Conservation (phyloP, 2,797 vertebrate genomes). For the Triplophysa bombifrons region DNA sequence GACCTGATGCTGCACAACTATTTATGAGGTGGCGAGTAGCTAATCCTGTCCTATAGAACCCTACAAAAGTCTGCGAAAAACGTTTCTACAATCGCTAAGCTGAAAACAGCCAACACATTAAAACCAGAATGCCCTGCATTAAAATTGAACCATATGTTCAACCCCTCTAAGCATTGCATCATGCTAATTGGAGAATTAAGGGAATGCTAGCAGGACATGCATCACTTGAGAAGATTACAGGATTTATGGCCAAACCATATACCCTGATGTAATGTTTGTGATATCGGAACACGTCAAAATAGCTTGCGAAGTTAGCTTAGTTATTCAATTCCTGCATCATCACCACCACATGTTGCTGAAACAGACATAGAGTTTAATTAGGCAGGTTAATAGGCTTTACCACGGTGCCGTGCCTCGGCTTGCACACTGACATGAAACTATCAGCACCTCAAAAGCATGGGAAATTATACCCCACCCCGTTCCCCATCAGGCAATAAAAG, state of each 20-base stretch:
- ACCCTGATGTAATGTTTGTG: conserved; percentile 8
- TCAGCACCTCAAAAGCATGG: conserved; percentile 68
- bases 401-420: conserved; percentile 66
- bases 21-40: conserved; percentile 27
- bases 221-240: conserved; percentile 41
- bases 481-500: conserved; percentile 71
- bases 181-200: conserved; percentile 44
- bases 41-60: conserved; percentile 40
- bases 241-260: conserved; percentile 21
- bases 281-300: background rate
- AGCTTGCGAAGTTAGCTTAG: background rate
- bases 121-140: conserved; percentile 46
- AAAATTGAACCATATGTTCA: conserved; percentile 45
- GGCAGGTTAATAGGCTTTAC: conserved; percentile 68
- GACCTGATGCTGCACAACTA: conserved; percentile 39
- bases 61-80: conserved; percentile 33
- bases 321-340: background rate
- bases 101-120: conserved; percentile 49
- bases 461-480: conserved; percentile 70
- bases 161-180: conserved; percentile 32
- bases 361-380: conserved; percentile 69
- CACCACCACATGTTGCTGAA: conserved; percentile 18
- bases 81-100: conserved; percentile 42
- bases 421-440: conserved; percentile 69
- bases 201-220: conserved; percentile 25